Evolutionary conservation across 2,888 invertebrate species (phyloP), one percentile per base, ranked within the genome.

Genomic region (Leucoma salicis): DNA sequence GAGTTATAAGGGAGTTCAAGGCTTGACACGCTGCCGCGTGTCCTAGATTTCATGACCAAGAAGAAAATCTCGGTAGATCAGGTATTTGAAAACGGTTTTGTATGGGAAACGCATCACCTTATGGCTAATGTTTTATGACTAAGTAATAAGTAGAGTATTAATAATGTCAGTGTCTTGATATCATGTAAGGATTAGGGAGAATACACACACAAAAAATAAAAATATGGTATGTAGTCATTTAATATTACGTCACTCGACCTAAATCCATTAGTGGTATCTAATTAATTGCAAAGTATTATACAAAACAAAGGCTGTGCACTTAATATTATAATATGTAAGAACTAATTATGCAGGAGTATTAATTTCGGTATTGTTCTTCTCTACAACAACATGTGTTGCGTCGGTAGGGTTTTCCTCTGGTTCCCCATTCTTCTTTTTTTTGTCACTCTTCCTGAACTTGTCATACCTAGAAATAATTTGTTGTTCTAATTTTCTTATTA

Each of bases 391-490:
- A 10, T 79, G 86, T 24, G 76, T 76, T 14, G 74, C 74, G 46
- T 67, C 78, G 2, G 70, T 61, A 29, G 81, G 81, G 40, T 59
- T 74, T 51, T 81, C 87, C 44, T 80, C 88, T 36, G 69, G 76
- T 39, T 82, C 90, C 15, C 78, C 90, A 42, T 73, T 63, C 54
- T 85, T 90, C 18, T 70, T 38, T 56, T 87, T 90, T 71, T 93
- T 93, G 65, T 94, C 93, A 53, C 93, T 92, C 75, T 92, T 92
- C 37, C 92, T 89, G 66, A 92, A 93, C 60, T 92, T 91, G 75
- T 92, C 92, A 60, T 92, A 93, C 57, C 92, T 92, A 66, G 63
- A 78, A 68, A 48, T 52, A 51, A 13, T 14, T 4, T 4, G 21
- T 21, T 21, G 8, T 21, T 21, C 6, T n/a, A n/a, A n/a, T n/a